Conservation (phyloP, 2,113 vertebrate species). For the Elgaria multicarinata region DNA sequence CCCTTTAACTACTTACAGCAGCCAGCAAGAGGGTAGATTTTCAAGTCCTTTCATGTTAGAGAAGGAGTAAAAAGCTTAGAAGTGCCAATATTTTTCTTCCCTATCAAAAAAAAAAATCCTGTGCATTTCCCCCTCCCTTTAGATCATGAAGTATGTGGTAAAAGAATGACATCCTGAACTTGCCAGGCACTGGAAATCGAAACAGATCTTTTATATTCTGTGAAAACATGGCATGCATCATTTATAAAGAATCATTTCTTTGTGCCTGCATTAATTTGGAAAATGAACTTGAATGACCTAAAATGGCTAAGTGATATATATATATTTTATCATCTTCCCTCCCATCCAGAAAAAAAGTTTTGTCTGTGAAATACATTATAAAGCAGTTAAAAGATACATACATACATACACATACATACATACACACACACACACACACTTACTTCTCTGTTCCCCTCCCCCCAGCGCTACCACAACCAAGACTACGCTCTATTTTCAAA, state of each 20-base stretch:
- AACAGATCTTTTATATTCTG: conserved; percentile 63
- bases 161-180: conserved; percentile 65
- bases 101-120: conserved; percentile 31
- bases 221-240: conserved; percentile 38
- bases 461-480: not conserved
- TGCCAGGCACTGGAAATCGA: conserved; percentile 65
- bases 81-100: conserved; percentile 54
- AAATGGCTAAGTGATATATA: conserved; percentile 58
- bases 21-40: conserved; percentile 42
- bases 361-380: conserved; percentile 76
- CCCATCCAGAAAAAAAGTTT: conserved; percentile 14
- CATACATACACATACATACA: too few species aligned
- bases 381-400: conserved; percentile 59
- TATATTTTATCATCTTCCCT: conserved; percentile 62
- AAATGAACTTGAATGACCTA: conserved; percentile 63
- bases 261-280: conserved; percentile 70
- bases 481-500: conserved; percentile 61
- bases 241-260: conserved; percentile 65
- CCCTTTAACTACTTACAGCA: conserved; percentile 7
- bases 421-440: too few species aligned
- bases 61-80: conserved; percentile 54
- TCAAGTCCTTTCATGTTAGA: conserved; percentile 60
- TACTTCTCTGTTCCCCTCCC: not conserved
- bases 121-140: conserved; percentile 36
- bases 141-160: conserved; percentile 61